phyloP scores from a whole-genome alignment of 37 sponge, comb jelly and placozoan species.

The Aplysina aerophoba region DNA sequence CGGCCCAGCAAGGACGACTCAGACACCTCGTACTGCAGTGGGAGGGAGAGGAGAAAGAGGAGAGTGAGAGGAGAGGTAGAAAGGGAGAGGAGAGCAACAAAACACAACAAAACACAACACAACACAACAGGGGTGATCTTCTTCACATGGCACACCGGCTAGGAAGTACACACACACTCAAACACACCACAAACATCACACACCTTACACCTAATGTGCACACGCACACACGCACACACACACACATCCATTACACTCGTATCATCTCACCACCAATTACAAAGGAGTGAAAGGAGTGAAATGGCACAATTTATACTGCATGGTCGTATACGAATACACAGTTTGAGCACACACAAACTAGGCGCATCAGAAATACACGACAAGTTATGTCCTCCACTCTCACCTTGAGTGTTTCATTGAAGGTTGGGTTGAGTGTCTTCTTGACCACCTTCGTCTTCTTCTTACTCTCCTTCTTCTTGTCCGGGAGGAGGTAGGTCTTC shows the following conservation, averaged over 20 bases:
- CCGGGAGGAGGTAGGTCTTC: slow-evolving; percentile 77
- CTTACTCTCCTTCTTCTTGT: slow-evolving; percentile 61
- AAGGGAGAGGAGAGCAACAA: not conserved
- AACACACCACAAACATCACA: too few relatives aligned
- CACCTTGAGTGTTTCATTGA: slow-evolving; percentile 66
- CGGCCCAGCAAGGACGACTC: slow-evolving; percentile 10
- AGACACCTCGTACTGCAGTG: slow-evolving; percentile 40
- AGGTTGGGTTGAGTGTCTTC: slow-evolving; percentile 57
- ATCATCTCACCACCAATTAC: too few relatives aligned
- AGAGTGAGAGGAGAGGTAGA: not conserved
- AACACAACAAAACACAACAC: too few relatives aligned
- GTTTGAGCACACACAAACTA: too few relatives aligned
- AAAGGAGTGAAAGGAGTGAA: too few relatives aligned
- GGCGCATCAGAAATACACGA: too few relatives aligned
- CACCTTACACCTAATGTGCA: too few relatives aligned
- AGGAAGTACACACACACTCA: not conserved
- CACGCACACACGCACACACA: slow-evolving; percentile 23
- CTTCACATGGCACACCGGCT: not conserved
- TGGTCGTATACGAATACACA: too few relatives aligned
- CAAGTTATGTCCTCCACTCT: not conserved
- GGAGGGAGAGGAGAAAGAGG: not conserved
- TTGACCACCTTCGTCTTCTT: slow-evolving; percentile 58
- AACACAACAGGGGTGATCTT: too few relatives aligned
- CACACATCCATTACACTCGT: slow-evolving; percentile 16
- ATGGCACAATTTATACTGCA: too few relatives aligned